A percentile compares a stretch with the other conserved stretches of the same genome.
phyloP scores from a whole-genome alignment of 2,113 vertebrate species.

The Centropristis striata region DNA sequence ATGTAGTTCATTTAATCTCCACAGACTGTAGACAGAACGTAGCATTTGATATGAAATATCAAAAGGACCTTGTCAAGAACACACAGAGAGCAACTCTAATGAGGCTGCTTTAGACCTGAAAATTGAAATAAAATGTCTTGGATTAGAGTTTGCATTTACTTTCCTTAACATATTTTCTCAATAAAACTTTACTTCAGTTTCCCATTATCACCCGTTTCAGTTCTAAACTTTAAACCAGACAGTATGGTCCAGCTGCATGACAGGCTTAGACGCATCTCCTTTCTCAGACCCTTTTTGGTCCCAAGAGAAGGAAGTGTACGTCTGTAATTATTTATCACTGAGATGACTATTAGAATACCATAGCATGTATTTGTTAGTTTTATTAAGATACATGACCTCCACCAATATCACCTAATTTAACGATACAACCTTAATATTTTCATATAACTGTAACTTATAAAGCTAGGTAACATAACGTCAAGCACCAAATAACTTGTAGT shows the following conservation, averaged over 20 bases:
- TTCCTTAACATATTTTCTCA: conserved; percentile 34
- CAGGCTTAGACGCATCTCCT: no score
- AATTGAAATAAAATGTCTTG: conserved; percentile 30
- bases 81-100: conserved; percentile 8
- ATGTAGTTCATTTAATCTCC: neutral
- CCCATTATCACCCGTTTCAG: neutral
- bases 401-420: neutral
- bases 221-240: no score
- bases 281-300: no score
- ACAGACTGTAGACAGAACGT: neutral
- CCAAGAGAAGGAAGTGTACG: no score
- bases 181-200: conserved; percentile 27
- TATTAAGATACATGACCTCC: neutral
- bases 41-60: conserved; percentile 12
- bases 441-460: neutral
- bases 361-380: no score
- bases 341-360: no score
- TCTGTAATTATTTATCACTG: no score
- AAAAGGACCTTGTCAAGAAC: conserved; percentile 35
- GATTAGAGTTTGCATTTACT: neutral
- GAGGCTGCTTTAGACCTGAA: conserved; percentile 7
- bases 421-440: neutral
- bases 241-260: no score
- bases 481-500: no score
- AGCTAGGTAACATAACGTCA: no score